Evolutionary conservation across 2,113 vertebrate species (phyloP).

Genomic region (Dolichallabes microphthalmus): DNA sequence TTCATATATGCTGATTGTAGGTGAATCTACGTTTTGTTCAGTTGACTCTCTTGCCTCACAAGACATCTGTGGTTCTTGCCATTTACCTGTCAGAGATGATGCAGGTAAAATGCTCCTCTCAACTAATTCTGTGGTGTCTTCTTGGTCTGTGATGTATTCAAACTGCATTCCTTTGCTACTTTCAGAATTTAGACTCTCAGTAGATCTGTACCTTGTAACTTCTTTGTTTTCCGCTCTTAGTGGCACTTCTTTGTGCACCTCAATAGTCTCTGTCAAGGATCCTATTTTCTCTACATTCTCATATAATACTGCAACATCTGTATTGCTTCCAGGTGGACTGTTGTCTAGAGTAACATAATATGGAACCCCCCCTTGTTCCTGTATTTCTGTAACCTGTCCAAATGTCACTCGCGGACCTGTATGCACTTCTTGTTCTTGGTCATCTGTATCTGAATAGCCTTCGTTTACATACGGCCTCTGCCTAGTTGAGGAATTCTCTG

Average conservation of each 20-base stretch:
- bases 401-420: conserved; percentile 46
- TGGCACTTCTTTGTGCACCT: conserved; percentile 33
- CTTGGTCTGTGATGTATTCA: conserved; percentile 62
- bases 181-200: background rate
- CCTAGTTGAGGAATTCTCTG: conserved; percentile 23
- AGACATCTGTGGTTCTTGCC: background rate
- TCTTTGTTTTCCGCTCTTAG: conserved; percentile 12
- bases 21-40: conserved; percentile 55
- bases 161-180: conserved; percentile 41
- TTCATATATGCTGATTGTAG: background rate
- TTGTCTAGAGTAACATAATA: conserved; percentile 65
- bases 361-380: conserved; percentile 26
- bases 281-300: background rate
- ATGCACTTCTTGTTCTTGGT: conserved; percentile 37
- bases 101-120: conserved; percentile 58
- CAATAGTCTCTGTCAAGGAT: background rate
- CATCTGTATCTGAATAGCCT: conserved; percentile 64
- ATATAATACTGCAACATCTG: conserved; percentile 11
- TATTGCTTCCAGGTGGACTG: conserved; percentile 37
- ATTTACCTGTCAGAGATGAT: conserved; percentile 55
- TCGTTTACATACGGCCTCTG: conserved; percentile 72
- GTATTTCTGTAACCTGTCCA: conserved; percentile 35
- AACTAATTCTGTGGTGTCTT: conserved; percentile 23
- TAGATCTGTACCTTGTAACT: background rate
- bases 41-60: conserved; percentile 32